Evolutionary conservation across 2,797 vertebrate genomes (phyloP).

Genomic region (Coreius guichenoti): DNA sequence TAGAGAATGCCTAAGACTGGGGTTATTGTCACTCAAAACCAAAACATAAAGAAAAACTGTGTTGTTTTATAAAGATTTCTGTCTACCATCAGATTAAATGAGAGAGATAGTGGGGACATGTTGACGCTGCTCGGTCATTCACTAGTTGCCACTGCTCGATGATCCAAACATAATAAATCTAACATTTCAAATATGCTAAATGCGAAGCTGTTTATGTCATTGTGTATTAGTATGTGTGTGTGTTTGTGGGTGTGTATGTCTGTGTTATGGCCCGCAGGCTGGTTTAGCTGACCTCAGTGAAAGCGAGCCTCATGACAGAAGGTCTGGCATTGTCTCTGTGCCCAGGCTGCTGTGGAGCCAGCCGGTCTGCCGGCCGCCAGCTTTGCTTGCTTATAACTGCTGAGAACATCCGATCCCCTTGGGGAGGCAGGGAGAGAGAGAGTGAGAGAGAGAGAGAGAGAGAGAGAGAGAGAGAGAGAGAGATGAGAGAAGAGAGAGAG

Average conservation of each 20-base stretch:
- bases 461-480: constrained; percentile 29
- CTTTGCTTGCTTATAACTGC: constrained; percentile 86
- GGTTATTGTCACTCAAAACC: not conserved
- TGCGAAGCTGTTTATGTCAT: constrained; percentile 44
- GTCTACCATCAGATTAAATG: constrained; percentile 12
- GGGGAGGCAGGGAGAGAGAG: constrained; percentile 76
- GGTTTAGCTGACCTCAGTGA: constrained; percentile 82
- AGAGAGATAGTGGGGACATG: constrained; percentile 17
- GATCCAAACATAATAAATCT: constrained; percentile 37
- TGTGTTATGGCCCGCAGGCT: constrained; percentile 71
- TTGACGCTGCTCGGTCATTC: not conserved
- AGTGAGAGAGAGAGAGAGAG: constrained; percentile 5
- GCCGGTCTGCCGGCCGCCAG: constrained; percentile 85
- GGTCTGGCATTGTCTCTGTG: constrained; percentile 86
- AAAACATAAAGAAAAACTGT: constrained; percentile 1
- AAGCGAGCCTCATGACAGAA: constrained; percentile 82
- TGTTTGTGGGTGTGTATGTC: constrained; percentile 42
- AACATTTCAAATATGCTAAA: constrained; percentile 45
- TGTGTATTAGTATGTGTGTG: constrained; percentile 43
- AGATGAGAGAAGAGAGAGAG: constrained; percentile 30
- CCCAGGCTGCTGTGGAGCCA: constrained; percentile 83
- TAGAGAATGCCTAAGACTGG: constrained; percentile 6
- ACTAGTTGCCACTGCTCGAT: constrained; percentile 11
- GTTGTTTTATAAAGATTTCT: constrained; percentile 9
- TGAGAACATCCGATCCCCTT: constrained; percentile 88